These are phyloP conservation scores for Ernsta delagoae DNA, from an alignment of 2,888 invertebrate species.

Conservation along the genomic window DNA sequence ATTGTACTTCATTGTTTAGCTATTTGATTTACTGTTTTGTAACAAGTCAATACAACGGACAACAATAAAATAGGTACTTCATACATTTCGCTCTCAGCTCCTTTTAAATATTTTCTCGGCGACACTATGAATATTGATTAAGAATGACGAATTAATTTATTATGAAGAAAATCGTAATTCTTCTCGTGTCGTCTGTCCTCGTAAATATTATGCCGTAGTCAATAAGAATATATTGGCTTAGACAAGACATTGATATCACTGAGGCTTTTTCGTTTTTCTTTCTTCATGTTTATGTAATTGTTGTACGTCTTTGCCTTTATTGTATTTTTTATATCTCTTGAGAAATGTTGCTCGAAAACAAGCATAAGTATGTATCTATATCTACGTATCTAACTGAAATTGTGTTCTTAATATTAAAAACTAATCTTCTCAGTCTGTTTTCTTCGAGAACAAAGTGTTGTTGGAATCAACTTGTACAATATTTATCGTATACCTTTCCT, in stretches of 20 bases:
- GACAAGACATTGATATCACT: not conserved
- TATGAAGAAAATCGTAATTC: not conserved
- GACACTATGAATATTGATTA: not conserved
- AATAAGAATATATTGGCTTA: not conserved
- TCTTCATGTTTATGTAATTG: not conserved
- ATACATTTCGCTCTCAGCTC: no score
- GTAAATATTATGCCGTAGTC: not conserved
- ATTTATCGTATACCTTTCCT: not conserved
- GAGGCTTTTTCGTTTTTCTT: not conserved
- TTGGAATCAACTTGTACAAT: not conserved
- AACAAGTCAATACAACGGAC: not conserved
- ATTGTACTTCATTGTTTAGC: slow-evolving; percentile 38
- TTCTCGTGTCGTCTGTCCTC: not conserved
- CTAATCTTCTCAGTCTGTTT: not conserved
- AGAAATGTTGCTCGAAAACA: not conserved
- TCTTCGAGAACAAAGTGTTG: not conserved
- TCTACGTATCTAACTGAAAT: not conserved
- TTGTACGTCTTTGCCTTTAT: not conserved
- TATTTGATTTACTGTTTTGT: slow-evolving; percentile 17
- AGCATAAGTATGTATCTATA: not conserved
- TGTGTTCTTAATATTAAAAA: not conserved
- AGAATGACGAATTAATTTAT: not conserved
- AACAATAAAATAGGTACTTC: not conserved
- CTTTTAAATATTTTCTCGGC: no score
- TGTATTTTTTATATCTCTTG: not conserved